Percentiles rank a stretch among this genome's conserved stretches.
Evolutionary conservation across 64 coral and sea anemone species (phyloP).

Genomic region (Actinia equina): DNA sequence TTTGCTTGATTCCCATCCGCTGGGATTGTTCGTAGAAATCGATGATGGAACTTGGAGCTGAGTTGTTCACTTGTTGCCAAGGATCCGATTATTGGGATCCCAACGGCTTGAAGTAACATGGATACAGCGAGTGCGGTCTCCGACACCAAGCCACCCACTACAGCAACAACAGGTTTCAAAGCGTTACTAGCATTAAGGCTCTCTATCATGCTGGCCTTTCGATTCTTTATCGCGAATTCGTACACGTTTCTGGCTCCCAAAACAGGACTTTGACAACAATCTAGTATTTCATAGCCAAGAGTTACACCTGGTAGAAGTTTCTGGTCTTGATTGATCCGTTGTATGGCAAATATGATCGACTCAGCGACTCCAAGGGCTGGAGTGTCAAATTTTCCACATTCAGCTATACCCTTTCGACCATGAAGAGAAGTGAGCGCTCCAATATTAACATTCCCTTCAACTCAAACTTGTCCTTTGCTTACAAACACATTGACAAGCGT

Average conservation of each 20-base stretch:
- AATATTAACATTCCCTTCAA: constrained; percentile 4
- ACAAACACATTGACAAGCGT: background rate
- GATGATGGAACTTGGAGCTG: background rate
- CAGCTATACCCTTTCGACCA: background rate
- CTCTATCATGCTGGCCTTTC: background rate
- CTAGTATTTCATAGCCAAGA: constrained; percentile 1
- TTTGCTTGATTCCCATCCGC: constrained; percentile 29
- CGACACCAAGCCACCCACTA: constrained; percentile 20
- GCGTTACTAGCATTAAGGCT: background rate
- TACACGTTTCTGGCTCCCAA: constrained; percentile 3
- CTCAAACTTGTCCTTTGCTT: background rate
- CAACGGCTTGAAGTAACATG: background rate
- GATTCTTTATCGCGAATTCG: background rate
- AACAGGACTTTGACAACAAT: constrained; percentile 36
- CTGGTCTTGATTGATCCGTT: background rate
- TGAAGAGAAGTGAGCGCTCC: constrained; percentile 26
- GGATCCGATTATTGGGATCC: constrained; percentile 14
- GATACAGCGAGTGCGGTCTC: background rate
- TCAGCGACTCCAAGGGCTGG: constrained; percentile 24
- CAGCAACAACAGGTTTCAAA: background rate
- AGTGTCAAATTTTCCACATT: constrained; percentile 18
- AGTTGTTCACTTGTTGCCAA: constrained; percentile 7
- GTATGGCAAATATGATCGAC: constrained; percentile 15
- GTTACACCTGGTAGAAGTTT: background rate
- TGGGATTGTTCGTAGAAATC: constrained; percentile 4